Conservation (phyloP, 1,140 invertebrate genomes). For the Calycopis cecrops region DNA sequence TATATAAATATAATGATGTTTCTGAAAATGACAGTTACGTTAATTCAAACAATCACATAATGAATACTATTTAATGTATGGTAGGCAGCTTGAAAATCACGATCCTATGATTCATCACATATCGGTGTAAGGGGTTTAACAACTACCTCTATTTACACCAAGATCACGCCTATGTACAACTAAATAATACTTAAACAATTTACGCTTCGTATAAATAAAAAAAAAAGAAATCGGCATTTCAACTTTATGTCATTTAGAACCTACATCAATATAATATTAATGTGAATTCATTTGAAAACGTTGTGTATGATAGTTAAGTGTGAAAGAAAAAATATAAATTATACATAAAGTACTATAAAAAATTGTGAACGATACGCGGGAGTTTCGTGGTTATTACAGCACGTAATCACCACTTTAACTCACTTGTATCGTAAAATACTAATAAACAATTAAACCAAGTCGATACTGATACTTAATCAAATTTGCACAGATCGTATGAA, state of each 20-base stretch:
- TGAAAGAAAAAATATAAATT: too few species aligned
- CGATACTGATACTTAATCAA: too few species aligned
- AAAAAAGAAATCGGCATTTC: conserved; percentile 7
- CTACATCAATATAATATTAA: not conserved
- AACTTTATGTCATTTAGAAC: too few species aligned
- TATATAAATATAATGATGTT: conserved; percentile 7
- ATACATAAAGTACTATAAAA: too few species aligned
- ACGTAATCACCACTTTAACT: too few species aligned
- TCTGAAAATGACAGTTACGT: conserved; percentile 9
- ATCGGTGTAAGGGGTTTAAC: conserved; percentile 13
- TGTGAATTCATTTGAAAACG: too few species aligned
- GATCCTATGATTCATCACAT: conserved; percentile 17
- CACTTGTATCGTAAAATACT: too few species aligned
- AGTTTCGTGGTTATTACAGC: too few species aligned
- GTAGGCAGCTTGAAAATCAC: conserved; percentile 17
- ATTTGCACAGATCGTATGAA: too few species aligned
- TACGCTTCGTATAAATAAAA: not conserved
- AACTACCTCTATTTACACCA: conserved; percentile 15
- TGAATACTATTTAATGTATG: conserved; percentile 14
- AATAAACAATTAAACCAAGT: too few species aligned
- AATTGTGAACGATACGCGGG: too few species aligned
- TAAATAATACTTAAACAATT: not conserved
- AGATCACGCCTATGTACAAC: not conserved
- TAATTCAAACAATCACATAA: not conserved
- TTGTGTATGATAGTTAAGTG: conserved; percentile 1